phyloP scores from a whole-genome alignment of 2,797 vertebrate genomes.

The Sebastes nivosus region DNA sequence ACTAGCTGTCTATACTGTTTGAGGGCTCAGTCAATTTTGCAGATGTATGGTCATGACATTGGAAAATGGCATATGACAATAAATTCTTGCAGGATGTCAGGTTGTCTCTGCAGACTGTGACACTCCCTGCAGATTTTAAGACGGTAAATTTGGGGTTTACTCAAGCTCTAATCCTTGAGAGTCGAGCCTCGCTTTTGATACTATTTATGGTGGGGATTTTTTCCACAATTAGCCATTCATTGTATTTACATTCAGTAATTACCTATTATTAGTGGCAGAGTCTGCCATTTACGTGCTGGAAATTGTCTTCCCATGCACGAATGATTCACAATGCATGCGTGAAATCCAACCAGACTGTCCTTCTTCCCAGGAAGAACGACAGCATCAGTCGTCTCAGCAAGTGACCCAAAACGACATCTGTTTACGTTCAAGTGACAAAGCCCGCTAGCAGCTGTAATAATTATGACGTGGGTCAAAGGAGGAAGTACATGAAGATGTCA shows the following conservation, averaged over 20 bases:
- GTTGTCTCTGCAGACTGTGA: conserved; percentile 11
- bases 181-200: neutral
- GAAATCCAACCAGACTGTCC: conserved; percentile 10
- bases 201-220: neutral
- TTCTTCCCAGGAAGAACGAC: neutral
- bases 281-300: neutral
- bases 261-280: neutral
- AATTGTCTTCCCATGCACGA: neutral
- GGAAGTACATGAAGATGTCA: neutral
- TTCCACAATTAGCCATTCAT: neutral
- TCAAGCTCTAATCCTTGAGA: neutral
- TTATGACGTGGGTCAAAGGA: conserved; percentile 19
- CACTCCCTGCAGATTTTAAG: conserved; percentile 1
- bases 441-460: conserved; percentile 15
- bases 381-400: conserved; percentile 4
- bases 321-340: conserved; percentile 15
- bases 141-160: neutral
- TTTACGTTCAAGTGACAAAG: conserved; percentile 28
- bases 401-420: conserved; percentile 14
- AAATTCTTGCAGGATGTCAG: conserved; percentile 17
- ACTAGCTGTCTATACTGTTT: conserved; percentile 37
- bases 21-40: conserved; percentile 37
- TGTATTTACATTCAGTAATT: neutral
- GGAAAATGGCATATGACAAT: conserved; percentile 27
- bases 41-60: conserved; percentile 44